A percentile compares a stretch with the other conserved stretches of the same genome.
Conservation (phyloP, 1,140 invertebrate species). For the Melitaea cinxia region DNA sequence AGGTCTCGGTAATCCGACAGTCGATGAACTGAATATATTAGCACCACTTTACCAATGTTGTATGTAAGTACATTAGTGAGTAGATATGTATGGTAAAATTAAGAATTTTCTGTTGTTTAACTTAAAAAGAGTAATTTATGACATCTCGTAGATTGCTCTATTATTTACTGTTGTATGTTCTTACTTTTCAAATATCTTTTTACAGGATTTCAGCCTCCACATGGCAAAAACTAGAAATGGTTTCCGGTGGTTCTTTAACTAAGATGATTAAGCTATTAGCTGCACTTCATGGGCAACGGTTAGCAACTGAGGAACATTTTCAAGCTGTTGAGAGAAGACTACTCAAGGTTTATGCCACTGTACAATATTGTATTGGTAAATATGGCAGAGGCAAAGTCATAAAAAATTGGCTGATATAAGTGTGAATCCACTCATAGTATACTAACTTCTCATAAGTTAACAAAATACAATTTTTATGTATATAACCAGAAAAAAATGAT, state of each 20-base stretch:
- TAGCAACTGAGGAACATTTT: conserved; percentile 86
- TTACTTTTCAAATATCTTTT: conserved; percentile 44
- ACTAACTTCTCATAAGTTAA: not conserved
- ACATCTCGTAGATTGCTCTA: not conserved
- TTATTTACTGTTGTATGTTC: not conserved
- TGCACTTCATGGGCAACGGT: conserved; percentile 51
- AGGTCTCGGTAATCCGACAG: conserved; percentile 92
- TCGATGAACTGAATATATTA: conserved; percentile 92
- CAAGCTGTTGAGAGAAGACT: conserved; percentile 91
- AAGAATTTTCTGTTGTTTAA: not conserved
- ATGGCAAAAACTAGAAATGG: conserved; percentile 86
- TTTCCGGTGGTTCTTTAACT: conserved; percentile 87
- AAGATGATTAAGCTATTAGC: conserved; percentile 69
- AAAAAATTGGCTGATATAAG: conserved; percentile 37
- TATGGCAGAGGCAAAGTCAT: conserved; percentile 78
- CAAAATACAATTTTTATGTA: no score
- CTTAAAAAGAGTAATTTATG: not conserved
- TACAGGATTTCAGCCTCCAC: conserved; percentile 86
- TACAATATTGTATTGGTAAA: conserved; percentile 87
- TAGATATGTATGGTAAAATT: not conserved
- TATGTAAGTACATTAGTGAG: conserved; percentile 84
- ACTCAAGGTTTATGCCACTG: conserved; percentile 86
- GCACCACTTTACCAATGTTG: conserved; percentile 96
- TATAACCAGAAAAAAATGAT: no score
- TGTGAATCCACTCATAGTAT: not conserved